phyloP scores from a whole-genome alignment of 2,888 invertebrate species.

The Autographa gamma region DNA sequence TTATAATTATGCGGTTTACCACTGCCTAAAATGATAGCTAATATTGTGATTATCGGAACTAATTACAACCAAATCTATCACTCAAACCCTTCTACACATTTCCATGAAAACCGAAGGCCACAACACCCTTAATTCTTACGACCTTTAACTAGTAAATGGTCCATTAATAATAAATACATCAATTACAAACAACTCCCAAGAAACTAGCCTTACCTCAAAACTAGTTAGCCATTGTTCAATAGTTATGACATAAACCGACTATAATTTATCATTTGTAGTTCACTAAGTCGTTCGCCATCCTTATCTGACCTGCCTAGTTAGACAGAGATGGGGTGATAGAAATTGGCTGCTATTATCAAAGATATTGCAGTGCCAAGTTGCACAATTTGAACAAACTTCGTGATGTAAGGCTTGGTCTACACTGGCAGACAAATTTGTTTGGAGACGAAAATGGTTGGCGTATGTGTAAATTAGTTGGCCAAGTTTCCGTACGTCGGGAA shows the following conservation, averaged over 20 bases:
- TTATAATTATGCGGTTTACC: background rate
- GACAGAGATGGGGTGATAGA: conserved; percentile 23
- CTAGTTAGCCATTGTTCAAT: conserved; percentile 45
- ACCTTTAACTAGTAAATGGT: conserved; percentile 33
- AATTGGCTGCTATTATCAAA: conserved; percentile 31
- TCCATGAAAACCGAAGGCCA: background rate
- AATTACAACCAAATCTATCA: background rate
- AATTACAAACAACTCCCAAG: conserved; percentile 44
- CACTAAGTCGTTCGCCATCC: conserved; percentile 28
- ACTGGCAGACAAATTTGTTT: conserved; percentile 23
- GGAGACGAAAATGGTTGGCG: conserved; percentile 14
- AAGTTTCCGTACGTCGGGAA: conserved; percentile 24
- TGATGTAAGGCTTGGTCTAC: conserved; percentile 36
- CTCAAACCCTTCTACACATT: background rate
- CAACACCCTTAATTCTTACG: background rate
- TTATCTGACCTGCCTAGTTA: background rate
- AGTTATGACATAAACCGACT: conserved; percentile 40
- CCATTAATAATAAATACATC: conserved; percentile 40
- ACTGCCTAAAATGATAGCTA: too few species aligned
- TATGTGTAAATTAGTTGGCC: conserved; percentile 4
- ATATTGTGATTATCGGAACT: background rate
- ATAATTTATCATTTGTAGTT: conserved; percentile 50
- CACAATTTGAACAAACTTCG: conserved; percentile 49
- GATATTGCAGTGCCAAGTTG: conserved; percentile 49
- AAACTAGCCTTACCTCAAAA: conserved; percentile 42